These are phyloP conservation scores for Myxocyprinus asiaticus DNA, from an alignment of 2,113 vertebrate genomes.

Conservation along the genomic window DNA sequence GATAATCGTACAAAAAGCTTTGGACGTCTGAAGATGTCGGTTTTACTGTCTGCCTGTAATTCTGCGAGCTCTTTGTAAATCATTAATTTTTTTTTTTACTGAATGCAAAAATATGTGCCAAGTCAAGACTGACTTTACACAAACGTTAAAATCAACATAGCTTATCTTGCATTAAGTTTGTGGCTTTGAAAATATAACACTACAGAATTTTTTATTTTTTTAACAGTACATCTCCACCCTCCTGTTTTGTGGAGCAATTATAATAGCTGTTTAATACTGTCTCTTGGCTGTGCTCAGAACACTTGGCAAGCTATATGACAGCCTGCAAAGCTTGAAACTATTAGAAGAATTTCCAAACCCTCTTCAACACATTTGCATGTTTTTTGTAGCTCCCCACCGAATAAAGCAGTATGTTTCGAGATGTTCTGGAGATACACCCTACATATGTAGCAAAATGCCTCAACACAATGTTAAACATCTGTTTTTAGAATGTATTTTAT, in stretches of 20 bases:
- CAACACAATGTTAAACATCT: slow-evolving; percentile 47
- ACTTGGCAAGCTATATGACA: slow-evolving; percentile 46
- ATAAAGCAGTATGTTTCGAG: slow-evolving; percentile 3
- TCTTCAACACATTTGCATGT: slow-evolving; percentile 43
- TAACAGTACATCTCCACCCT: slow-evolving; percentile 19
- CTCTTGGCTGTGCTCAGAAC: slow-evolving; percentile 30
- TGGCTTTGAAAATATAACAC: too few species aligned
- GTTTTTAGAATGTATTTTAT: slow-evolving; percentile 43
- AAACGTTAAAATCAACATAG: too few species aligned
- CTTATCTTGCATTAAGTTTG: too few species aligned
- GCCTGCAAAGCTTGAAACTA: slow-evolving; percentile 32
- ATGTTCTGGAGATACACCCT: slow-evolving; percentile 23
- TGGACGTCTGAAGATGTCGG: too few species aligned
- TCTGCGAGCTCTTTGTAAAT: too few species aligned
- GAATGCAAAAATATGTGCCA: too few species aligned
- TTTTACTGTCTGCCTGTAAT: too few species aligned
- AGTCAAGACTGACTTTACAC: too few species aligned
- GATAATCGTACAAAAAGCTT: too few species aligned
- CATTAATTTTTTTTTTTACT: too few species aligned
- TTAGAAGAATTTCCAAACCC: slow-evolving; percentile 48
- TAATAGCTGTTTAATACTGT: slow-evolving; percentile 41
- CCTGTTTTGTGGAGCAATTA: slow-evolving; percentile 52
- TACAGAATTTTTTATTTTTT: too few species aligned
- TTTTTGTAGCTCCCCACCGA: slow-evolving; percentile 34
- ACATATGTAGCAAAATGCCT: slow-evolving; percentile 47